These are phyloP conservation scores for Ametastegia equiseti DNA, from an alignment of 2,888 invertebrate species.

Conservation along the genomic window DNA sequence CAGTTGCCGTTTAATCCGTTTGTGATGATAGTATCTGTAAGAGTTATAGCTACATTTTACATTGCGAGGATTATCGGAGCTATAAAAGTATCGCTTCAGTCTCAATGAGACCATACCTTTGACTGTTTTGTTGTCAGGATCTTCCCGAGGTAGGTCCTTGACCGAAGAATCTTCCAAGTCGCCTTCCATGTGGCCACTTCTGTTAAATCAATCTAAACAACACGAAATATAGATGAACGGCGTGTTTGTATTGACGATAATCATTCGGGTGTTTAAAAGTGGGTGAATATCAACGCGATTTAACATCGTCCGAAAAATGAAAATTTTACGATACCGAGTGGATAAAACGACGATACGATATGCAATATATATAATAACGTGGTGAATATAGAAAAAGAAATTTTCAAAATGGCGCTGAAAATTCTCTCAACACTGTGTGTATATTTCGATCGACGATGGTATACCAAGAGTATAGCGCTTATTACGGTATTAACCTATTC, in stretches of 20 bases:
- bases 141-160: conserved; percentile 71
- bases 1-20: conserved; percentile 76
- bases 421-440: conserved; percentile 56
- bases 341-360: not conserved
- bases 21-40: conserved; percentile 72
- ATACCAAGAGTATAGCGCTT: not conserved
- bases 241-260: not conserved
- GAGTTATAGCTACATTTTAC: not conserved
- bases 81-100: not conserved
- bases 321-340: no score
- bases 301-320: not conserved
- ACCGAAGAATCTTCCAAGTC: conserved; percentile 71
- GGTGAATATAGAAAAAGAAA: not conserved
- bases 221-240: not conserved
- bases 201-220: conserved; percentile 47
- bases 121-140: conserved; percentile 61
- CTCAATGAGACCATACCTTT: conserved; percentile 66
- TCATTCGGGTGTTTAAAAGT: no score
- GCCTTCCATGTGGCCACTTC: conserved; percentile 73
- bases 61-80: not conserved
- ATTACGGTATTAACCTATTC: not conserved
- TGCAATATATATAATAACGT: not conserved
- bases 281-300: not conserved
- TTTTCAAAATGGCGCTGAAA: conserved; percentile 74
- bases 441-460: not conserved